These are phyloP conservation scores for Hermatobates lingyangjiaoensis DNA, from an alignment of 1,140 invertebrate genomes.

Conservation along the genomic window DNA sequence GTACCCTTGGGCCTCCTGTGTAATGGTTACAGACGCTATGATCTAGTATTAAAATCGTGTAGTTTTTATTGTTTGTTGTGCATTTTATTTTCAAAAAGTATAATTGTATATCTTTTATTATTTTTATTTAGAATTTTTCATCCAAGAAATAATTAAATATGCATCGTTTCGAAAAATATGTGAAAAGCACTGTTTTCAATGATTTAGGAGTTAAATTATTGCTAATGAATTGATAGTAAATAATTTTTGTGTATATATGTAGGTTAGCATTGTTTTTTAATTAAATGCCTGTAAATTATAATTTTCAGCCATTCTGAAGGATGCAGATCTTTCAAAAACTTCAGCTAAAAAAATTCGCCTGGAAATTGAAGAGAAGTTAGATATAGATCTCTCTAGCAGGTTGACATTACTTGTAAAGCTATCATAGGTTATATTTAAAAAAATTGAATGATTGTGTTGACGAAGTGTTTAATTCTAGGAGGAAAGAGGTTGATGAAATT, in stretches of 20 bases:
- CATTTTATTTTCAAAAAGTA: background rate
- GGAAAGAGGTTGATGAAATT: slow-evolving; percentile 64
- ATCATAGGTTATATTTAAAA: background rate
- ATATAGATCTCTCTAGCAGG: slow-evolving; percentile 47
- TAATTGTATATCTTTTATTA: background rate
- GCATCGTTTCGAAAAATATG: background rate
- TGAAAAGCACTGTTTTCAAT: background rate
- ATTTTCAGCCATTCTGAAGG: slow-evolving; percentile 62
- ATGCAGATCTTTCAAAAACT: slow-evolving; percentile 61
- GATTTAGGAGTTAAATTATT: no score
- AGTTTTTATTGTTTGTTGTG: background rate
- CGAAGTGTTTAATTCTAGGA: slow-evolving; percentile 29
- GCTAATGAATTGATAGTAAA: no score
- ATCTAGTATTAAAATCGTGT: no score
- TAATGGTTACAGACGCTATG: no score
- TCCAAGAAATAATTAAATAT: background rate
- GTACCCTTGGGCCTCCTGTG: no score
- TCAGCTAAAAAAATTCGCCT: slow-evolving; percentile 81
- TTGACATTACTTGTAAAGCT: slow-evolving; percentile 20
- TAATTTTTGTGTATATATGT: background rate
- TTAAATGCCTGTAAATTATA: background rate
- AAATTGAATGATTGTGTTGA: background rate
- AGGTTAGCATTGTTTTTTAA: background rate
- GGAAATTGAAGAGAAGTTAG: slow-evolving; percentile 63
- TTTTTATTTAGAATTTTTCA: slow-evolving; percentile 1